These are phyloP conservation scores for Xanthorhoe designata DNA, from an alignment of 2,888 invertebrate species.

Conservation along the genomic window DNA sequence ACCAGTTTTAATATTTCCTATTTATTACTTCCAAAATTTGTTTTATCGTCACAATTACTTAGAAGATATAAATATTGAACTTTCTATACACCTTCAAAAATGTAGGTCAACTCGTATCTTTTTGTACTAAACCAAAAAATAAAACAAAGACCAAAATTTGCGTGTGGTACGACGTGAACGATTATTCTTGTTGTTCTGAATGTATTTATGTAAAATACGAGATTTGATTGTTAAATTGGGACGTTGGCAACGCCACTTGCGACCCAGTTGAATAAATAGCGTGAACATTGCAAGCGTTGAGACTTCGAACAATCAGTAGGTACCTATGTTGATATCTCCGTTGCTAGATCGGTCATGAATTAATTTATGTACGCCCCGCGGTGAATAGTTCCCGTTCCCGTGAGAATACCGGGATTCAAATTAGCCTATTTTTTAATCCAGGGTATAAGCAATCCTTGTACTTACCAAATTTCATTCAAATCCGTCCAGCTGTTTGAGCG, in stretches of 20 bases:
- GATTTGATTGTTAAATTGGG: slow-evolving; percentile 37
- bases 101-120: too few relatives aligned
- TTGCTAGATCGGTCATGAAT: background rate
- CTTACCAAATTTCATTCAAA: too few relatives aligned
- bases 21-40: too few relatives aligned
- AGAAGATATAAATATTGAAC: too few relatives aligned
- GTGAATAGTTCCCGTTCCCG: too few relatives aligned
- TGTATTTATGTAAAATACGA: slow-evolving; percentile 33
- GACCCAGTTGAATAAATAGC: slow-evolving; percentile 34
- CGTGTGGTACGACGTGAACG: slow-evolving; percentile 6
- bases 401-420: too few relatives aligned
- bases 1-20: too few relatives aligned
- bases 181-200: slow-evolving; percentile 21
- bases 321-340: background rate
- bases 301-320: slow-evolving; percentile 6
- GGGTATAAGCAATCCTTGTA: too few relatives aligned
- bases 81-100: too few relatives aligned
- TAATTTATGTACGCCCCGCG: background rate
- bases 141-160: slow-evolving; percentile 17
- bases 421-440: too few relatives aligned
- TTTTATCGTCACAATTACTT: too few relatives aligned
- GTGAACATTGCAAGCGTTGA: slow-evolving; percentile 18
- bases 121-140: background rate
- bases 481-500: too few relatives aligned
- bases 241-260: slow-evolving; percentile 22